These are phyloP conservation scores for Acromyrmex heyeri DNA, from an alignment of 1,140 invertebrate species.

Conservation along the genomic window DNA sequence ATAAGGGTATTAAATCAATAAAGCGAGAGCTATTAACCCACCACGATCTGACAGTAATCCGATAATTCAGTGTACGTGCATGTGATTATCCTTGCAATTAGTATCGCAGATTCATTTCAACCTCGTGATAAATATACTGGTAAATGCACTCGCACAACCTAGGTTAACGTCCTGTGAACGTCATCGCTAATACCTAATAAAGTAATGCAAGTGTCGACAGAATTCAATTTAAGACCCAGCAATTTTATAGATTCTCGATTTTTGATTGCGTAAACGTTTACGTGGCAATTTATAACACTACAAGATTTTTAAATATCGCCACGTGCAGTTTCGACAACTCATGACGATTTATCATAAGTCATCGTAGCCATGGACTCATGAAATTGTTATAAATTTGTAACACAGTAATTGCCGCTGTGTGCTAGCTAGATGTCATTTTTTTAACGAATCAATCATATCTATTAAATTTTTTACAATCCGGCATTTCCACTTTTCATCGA, in stretches of 20 bases:
- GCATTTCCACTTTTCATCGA: slow-evolving; percentile 53
- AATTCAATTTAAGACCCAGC: neutral
- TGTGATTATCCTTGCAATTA: slow-evolving; percentile 20
- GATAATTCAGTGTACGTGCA: slow-evolving; percentile 33
- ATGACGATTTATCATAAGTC: slow-evolving; percentile 3
- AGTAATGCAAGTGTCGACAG: neutral
- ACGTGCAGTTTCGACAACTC: neutral
- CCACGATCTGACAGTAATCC: slow-evolving; percentile 38
- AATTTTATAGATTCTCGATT: neutral
- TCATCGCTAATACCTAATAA: neutral
- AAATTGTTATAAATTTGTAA: slow-evolving; percentile 55
- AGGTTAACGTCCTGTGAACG: neutral
- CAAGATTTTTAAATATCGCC: neutral
- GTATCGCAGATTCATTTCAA: slow-evolving; percentile 44
- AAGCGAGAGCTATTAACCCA: slow-evolving; percentile 33
- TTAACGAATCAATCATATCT: slow-evolving; percentile 43
- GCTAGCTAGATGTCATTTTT: slow-evolving; percentile 38
- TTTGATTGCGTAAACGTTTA: neutral
- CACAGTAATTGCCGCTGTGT: slow-evolving; percentile 19
- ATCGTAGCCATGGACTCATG: neutral
- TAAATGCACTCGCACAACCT: neutral
- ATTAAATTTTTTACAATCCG: slow-evolving; percentile 31
- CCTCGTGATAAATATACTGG: slow-evolving; percentile 29
- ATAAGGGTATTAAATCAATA: slow-evolving; percentile 33
- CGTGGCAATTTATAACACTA: neutral